Evolutionary conservation across 1,140 invertebrate genomes (phyloP).

Genomic region (Elysia chlorotica): DNA sequence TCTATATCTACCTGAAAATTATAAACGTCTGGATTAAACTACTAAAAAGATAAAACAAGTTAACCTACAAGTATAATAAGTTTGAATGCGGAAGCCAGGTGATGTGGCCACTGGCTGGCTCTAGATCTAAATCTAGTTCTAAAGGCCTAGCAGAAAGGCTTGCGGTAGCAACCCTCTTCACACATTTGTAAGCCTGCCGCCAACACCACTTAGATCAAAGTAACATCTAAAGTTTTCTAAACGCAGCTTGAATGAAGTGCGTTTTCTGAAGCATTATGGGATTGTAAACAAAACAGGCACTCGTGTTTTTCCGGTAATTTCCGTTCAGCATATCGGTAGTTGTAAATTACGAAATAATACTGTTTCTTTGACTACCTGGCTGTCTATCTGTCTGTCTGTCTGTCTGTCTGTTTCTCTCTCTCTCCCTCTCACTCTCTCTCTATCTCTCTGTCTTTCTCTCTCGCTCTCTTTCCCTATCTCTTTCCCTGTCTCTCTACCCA

Average conservation of each 20-base stretch:
- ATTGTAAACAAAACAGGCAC: slow-evolving; percentile 1
- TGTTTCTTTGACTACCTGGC: too few relatives aligned
- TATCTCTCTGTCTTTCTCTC: too few relatives aligned
- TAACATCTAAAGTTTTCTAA: background rate
- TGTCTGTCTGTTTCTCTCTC: too few relatives aligned
- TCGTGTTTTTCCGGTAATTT: too few relatives aligned
- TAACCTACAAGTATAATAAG: slow-evolving; percentile 1
- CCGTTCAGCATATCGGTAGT: too few relatives aligned
- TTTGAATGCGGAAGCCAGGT: background rate
- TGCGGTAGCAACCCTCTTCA: too few relatives aligned
- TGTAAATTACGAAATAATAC: too few relatives aligned
- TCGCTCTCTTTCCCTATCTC: too few relatives aligned
- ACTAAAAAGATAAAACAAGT: background rate
- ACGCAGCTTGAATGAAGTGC: slow-evolving; percentile 16
- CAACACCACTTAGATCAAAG: too few relatives aligned
- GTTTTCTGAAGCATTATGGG: slow-evolving; percentile 17
- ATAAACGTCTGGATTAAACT: background rate
- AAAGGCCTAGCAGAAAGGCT: background rate
- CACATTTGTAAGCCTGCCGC: slow-evolving; percentile 11
- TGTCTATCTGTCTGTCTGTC: too few relatives aligned
- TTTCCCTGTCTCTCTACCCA: too few relatives aligned
- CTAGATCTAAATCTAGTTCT: background rate
- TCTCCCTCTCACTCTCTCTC: too few relatives aligned
- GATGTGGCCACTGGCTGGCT: background rate
- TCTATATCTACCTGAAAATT: background rate